Base-by-base conservation (phyloP, 2,797 vertebrate species). In the Rhynchotus rufescens region DNA sequence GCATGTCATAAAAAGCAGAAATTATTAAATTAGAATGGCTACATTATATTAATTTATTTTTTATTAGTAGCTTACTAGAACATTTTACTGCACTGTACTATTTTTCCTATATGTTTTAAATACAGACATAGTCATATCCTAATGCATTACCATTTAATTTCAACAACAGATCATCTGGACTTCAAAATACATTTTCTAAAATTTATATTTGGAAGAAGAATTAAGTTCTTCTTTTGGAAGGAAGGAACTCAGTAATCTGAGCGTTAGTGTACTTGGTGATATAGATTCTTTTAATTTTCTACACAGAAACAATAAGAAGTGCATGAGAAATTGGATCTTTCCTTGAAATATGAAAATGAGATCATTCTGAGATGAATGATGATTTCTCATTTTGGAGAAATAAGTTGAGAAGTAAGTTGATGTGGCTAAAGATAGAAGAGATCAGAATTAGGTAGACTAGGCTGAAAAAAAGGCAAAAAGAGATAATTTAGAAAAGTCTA, bases 1-100 rank as follows among this genome's bases (percentile, higher is more conserved):
- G 21, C 10, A 19, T 80, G 78, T 88, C 45, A 77, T 57, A 88
- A 79, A 78, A 86, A 74, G 42, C 36, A 60, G 67, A 83, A 78
- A 83, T 61, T 84, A 89, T 96, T 85, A 86, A 92, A 92, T 95
- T 81, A 82, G 40, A 86, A 81, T 59, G 75, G 20, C 40, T 77
- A 71, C 32, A 59, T 76, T 81, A 90, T 77, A 71, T 10, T 89
- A 76, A 86, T 86, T 89, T 81, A 49, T 84, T 84, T 92, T 93
- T 92, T 94, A 94, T 92, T 92, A 84, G 68, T 59, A 71, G 25
- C 36, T 80, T 92, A 69, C 74, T 61, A 76, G 56, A 95, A 86
- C 47, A 64, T 79, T 87, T 92, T 76, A 66, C 60, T 86, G 71
- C 52, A 0, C 68, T 68, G 56, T 65, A 56, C 60, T 45, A 3